These are phyloP conservation scores for Drosophila pseudotakahashii DNA, from an alignment of 2,888 invertebrate genomes.

Conservation along the genomic window DNA sequence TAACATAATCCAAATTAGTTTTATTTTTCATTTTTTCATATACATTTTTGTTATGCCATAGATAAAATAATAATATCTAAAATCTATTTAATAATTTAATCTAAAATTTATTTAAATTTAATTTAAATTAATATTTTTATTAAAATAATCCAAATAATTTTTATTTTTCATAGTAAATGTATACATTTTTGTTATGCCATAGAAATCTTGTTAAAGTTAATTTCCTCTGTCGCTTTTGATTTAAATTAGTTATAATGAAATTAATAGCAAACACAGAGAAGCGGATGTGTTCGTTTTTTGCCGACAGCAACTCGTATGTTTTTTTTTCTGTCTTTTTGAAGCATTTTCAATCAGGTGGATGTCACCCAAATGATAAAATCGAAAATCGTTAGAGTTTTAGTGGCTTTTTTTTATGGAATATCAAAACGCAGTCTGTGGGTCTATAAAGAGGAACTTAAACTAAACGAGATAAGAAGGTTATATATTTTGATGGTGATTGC, in stretches of 20 bases:
- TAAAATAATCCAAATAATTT: no score
- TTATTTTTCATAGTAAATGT: no score
- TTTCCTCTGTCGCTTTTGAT: not conserved
- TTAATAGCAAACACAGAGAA: not conserved
- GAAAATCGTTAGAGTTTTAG: not conserved
- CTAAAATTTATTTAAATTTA: no score
- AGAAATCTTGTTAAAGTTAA: not conserved
- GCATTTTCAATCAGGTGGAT: constrained; percentile 5
- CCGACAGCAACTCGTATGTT: not conserved
- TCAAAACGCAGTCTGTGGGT: not conserved
- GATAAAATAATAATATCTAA: no score
- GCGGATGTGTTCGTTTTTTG: not conserved
- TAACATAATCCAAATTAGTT: no score
- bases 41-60: no score
- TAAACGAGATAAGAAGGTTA: not conserved
- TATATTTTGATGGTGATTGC: not conserved
- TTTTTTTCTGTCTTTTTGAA: not conserved
- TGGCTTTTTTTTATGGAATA: not conserved
- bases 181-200: no score
- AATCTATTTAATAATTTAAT: not conserved
- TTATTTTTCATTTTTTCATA: no score
- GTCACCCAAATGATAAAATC: constrained; percentile 1
- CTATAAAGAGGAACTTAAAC: not conserved
- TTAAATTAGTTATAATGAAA: not conserved
- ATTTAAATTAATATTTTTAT: not conserved